Conservation (phyloP, 35 echinoderm and acorn worm genomes). For the Anneissia japonica region DNA sequence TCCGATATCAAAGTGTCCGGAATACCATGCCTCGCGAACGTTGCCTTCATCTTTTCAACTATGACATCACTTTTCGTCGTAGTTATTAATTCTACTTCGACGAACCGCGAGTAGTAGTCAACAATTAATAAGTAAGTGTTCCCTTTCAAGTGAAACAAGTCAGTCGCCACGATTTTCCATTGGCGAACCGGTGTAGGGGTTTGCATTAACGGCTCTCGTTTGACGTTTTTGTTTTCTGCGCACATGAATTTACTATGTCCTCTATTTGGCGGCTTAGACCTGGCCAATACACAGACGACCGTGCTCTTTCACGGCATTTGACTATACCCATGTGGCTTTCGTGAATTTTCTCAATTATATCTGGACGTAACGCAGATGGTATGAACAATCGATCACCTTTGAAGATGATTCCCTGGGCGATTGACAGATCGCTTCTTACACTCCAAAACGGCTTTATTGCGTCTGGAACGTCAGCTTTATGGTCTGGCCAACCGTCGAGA, state of each 20-base stretch:
- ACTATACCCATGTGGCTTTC: constrained; percentile 26
- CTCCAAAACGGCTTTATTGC: too few species aligned
- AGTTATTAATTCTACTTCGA: constrained; percentile 11
- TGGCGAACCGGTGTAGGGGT: background rate
- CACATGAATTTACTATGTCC: constrained; percentile 9
- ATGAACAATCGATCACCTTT: background rate
- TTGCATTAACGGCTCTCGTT: background rate
- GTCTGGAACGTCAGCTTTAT: too few species aligned
- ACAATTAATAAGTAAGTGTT: background rate
- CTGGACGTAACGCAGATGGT: background rate
- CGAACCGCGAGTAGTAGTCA: constrained; percentile 18
- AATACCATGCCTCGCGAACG: constrained; percentile 11
- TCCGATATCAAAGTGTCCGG: constrained; percentile 15
- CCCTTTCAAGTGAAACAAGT: constrained; percentile 13
- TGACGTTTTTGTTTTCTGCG: background rate
- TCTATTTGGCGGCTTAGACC: constrained; percentile 11
- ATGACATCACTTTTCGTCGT: background rate
- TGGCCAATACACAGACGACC: constrained; percentile 11
- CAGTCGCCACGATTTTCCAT: constrained; percentile 14
- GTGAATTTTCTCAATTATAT: constrained; percentile 13
- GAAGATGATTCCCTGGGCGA: background rate
- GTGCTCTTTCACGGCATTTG: constrained; percentile 22
- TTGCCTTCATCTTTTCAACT: constrained; percentile 6
- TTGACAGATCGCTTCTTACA: too few species aligned
- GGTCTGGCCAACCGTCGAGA: too few species aligned